Conservation (phyloP, 2,888 invertebrate genomes). For the Apoda limacodes region DNA sequence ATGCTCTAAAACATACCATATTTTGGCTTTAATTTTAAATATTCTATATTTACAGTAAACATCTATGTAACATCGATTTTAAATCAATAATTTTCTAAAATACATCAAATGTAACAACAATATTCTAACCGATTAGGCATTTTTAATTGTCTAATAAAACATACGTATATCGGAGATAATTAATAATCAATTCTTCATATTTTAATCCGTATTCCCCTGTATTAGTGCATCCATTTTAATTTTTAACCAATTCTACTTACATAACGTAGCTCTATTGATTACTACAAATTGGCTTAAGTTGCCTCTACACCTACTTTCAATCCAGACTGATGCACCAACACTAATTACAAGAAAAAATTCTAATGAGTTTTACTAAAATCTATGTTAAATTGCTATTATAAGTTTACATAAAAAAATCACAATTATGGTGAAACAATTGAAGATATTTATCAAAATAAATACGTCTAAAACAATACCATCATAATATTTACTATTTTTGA, state of each 20-base stretch:
- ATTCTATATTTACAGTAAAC: slow-evolving; percentile 65
- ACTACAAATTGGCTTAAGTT: no score
- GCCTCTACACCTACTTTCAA: no score
- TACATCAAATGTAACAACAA: slow-evolving; percentile 67
- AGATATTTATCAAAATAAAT: slow-evolving; percentile 58
- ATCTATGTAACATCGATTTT: slow-evolving; percentile 69
- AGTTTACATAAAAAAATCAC: no score
- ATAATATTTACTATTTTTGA: no score
- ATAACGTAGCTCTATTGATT: no score
- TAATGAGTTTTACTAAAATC: no score
- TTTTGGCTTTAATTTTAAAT: slow-evolving; percentile 42
- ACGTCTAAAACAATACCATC: slow-evolving; percentile 54
- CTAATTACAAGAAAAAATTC: no score
- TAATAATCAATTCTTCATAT: slow-evolving; percentile 16
- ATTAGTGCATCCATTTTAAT: slow-evolving; percentile 26
- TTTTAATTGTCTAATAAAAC: slow-evolving; percentile 44
- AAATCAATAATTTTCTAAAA: slow-evolving; percentile 67
- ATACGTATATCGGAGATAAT: slow-evolving; percentile 38
- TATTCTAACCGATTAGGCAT: slow-evolving; percentile 55
- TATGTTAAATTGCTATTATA: no score
- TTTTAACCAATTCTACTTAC: no score
- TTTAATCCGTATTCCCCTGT: slow-evolving; percentile 32
- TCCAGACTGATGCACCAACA: no score
- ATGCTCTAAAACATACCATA: slow-evolving; percentile 53
- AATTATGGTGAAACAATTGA: no score